Base-by-base conservation (phyloP, 2,113 vertebrate species). In the Brachirus orientalis region DNA sequence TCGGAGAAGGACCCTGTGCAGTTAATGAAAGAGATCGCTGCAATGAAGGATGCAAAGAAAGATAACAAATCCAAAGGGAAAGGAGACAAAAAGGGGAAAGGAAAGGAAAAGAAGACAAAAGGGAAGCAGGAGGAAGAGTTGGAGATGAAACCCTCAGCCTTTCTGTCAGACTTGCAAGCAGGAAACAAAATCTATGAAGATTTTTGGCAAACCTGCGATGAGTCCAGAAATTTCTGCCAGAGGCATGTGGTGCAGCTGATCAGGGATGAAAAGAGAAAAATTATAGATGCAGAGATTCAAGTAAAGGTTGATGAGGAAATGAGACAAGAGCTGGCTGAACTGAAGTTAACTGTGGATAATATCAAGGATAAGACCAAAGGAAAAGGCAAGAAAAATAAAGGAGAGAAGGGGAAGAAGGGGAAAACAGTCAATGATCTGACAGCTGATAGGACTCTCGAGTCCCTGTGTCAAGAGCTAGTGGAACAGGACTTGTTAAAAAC, bases 101-200 rank as follows among this genome's bases (percentile, higher is more conserved):
- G 51, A 19, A 89, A 85, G 72, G 88, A 18, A 37, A 87, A 7
- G 13, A 86, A 79, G 59, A 79, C 40, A 77, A 67, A 73, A 16
- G 92, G 89, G 79, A 96, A 93, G 85, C 28, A 95, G 65, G 94
- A 95, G 0, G 83, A 92, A 0, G 92, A 92, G 0, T 92, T 98
- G 90, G 95, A 91, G 89, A 95, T 97, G 95, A 46, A 87, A 20
- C 94, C 95, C 0, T 98, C 97, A 19, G 90, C 93, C 43, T 99
- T 97, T 86, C 90, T 98, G 46, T 37, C 80, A 0, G 86, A 92
- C 0, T 74, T 98, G 64, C 87, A 95, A 73, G 82, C 88, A 50
- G 92, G 77, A 85, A 91, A 79, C 63, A 92, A 85, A 66, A 79
- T 55, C 6, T 99, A 93, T 73, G 83, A 85, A 96, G 94, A 73